Conservation (phyloP, 2,797 vertebrate genomes). For the Oreochromis mossambicus region DNA sequence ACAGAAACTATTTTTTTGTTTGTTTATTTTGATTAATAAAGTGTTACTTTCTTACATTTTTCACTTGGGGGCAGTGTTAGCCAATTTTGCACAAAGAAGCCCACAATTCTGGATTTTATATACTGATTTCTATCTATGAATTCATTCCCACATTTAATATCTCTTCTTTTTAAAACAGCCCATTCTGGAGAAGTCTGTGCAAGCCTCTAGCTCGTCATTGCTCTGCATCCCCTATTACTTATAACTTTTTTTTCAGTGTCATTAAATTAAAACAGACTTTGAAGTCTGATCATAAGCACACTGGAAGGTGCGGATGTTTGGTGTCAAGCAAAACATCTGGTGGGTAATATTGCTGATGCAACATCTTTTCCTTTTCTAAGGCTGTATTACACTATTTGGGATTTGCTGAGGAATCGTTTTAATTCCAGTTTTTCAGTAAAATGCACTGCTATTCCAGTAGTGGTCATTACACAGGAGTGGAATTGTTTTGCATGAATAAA, state of each 20-base stretch:
- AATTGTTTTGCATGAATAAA: neutral
- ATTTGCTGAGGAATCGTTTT: neutral
- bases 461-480: neutral
- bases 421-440: neutral
- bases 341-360: too few relatives aligned
- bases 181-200: neutral
- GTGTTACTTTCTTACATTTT: neutral
- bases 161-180: neutral
- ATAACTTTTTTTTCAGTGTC: neutral
- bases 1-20: neutral
- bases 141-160: neutral
- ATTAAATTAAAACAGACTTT: neutral
- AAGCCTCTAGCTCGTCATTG: neutral
- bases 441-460: neutral
- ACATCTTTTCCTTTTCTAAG: too few relatives aligned
- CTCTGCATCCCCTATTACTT: neutral
- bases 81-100: neutral
- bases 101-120: neutral
- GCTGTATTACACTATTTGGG: neutral
- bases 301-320: too few relatives aligned
- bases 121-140: neutral
- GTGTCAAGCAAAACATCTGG: too few relatives aligned
- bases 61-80: constrained; percentile 49
- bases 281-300: neutral
- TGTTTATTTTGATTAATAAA: neutral